A percentile compares a stretch with the other conserved stretches of the same genome.
phyloP scores from a whole-genome alignment of 2,797 vertebrate species.

The Channallabes apus region DNA sequence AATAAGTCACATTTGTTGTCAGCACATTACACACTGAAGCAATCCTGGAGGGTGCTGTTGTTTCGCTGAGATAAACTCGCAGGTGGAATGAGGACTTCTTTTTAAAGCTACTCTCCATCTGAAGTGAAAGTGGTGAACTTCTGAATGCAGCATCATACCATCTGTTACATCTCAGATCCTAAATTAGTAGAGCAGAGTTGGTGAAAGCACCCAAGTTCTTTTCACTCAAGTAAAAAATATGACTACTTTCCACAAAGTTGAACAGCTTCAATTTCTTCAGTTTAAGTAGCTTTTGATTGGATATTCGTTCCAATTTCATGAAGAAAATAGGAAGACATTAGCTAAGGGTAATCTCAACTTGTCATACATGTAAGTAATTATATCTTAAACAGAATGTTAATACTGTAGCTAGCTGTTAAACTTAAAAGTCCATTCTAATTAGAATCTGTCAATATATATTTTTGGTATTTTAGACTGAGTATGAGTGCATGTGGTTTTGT shows the following conservation, averaged over 20 bases:
- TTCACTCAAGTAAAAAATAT: background rate
- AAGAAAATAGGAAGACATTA: background rate
- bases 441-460: too few relatives aligned
- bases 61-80: background rate
- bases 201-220: background rate
- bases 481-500: too few relatives aligned
- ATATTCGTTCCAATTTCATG: background rate
- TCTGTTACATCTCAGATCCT: background rate
- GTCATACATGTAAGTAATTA: too few relatives aligned
- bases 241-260: background rate
- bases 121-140: background rate
- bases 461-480: too few relatives aligned
- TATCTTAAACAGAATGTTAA: too few relatives aligned
- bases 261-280: background rate
- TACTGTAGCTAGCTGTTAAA: too few relatives aligned
- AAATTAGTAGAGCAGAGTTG: background rate
- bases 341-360: background rate
- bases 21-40: constrained; percentile 23
- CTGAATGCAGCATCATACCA: background rate
- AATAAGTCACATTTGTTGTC: constrained; percentile 27
- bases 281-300: background rate
- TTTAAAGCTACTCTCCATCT: background rate
- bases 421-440: too few relatives aligned
- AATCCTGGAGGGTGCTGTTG: constrained; percentile 14
- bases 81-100: constrained; percentile 9